These are phyloP conservation scores for Cephalotes varians DNA, from an alignment of 2,888 invertebrate genomes.

Conservation along the genomic window DNA sequence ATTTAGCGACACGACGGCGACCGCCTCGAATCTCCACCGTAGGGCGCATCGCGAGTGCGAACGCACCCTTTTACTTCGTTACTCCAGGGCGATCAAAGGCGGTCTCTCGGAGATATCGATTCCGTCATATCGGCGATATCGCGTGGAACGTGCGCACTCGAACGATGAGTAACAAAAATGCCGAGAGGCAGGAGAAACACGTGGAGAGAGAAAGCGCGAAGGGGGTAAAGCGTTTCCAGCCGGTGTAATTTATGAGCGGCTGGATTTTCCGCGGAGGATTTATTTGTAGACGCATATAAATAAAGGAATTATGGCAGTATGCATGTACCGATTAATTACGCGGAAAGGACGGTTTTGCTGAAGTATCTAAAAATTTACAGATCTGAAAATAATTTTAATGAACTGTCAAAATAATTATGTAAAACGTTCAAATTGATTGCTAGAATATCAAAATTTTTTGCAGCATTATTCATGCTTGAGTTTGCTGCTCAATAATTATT, in stretches of 20 bases:
- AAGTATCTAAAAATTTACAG: too few species aligned
- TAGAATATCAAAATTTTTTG: too few species aligned
- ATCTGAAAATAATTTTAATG: too few species aligned
- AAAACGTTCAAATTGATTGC: too few species aligned
- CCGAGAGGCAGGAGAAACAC: slow-evolving; percentile 20
- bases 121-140: slow-evolving; percentile 45
- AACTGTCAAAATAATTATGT: too few species aligned
- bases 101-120: slow-evolving; percentile 64
- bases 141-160: slow-evolving; percentile 17
- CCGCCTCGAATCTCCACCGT: slow-evolving; percentile 63
- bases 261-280: slow-evolving; percentile 3
- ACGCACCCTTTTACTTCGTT: slow-evolving; percentile 56
- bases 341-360: too few species aligned
- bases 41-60: slow-evolving; percentile 55
- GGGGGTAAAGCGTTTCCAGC: slow-evolving; percentile 39
- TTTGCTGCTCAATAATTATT: too few species aligned
- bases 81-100: slow-evolving; percentile 63
- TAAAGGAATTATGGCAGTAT: not conserved
- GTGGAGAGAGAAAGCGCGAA: slow-evolving; percentile 22
- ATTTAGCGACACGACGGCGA: slow-evolving; percentile 79
- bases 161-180: slow-evolving; percentile 35
- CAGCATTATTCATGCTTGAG: too few species aligned
- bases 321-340: not conserved
- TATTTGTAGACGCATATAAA: slow-evolving; percentile 17
- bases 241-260: slow-evolving; percentile 44